Base-by-base conservation (phyloP, 2,888 invertebrate species). In the Phalera bucephala region DNA sequence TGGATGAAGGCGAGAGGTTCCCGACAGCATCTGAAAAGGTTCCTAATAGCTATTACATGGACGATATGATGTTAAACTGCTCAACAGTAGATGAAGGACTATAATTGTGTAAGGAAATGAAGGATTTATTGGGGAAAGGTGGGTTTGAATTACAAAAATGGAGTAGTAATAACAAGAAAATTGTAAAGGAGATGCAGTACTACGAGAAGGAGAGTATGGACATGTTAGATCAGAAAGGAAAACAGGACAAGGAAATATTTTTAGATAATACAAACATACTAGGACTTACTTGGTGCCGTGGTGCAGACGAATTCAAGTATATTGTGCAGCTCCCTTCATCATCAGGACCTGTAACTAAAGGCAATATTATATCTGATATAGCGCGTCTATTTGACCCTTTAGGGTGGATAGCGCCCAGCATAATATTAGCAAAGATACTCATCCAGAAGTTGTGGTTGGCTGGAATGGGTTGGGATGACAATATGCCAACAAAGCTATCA, bases 141-240 rank as follows among this genome's bases (percentile, higher is more conserved):
- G 31, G 27, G 15, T 37, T 37, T 32, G 2, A 15, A 10, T 14
- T 28, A 13, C 37, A 31, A 12, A 32, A 37, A 14, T 32, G 37
- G 37, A 14, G 15, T 4, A 33, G 27, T 12, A 31, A 31, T 10
- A 31, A 14, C 3, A 17, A 17, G 17, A 17, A 17, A 17, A 17
- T 3, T 3, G 17, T 17, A 17, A 17, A 5, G 17, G 17, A 17
- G 17, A 17, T 3, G 17, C 3, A 5, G 3, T 17, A 17, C n/a
- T n/a, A n/a, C n/a, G n/a, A n/a, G n/a, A n/a, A n/a, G n/a, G n/a
- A n/a, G n/a, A n/a, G n/a, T n/a, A n/a, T n/a, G n/a, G n/a, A n/a
- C n/a, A n/a, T n/a, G n/a, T n/a, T n/a, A n/a, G n/a, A n/a, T n/a
- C n/a, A n/a, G n/a, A 12, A 31, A 20, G 7, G 19, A 1, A 0